A percentile compares a stretch with the other conserved stretches of the same genome.
These are phyloP conservation scores for Oikopleura albicans DNA, from an alignment of 23 tunicate genomes.

Conservation along the genomic window DNA sequence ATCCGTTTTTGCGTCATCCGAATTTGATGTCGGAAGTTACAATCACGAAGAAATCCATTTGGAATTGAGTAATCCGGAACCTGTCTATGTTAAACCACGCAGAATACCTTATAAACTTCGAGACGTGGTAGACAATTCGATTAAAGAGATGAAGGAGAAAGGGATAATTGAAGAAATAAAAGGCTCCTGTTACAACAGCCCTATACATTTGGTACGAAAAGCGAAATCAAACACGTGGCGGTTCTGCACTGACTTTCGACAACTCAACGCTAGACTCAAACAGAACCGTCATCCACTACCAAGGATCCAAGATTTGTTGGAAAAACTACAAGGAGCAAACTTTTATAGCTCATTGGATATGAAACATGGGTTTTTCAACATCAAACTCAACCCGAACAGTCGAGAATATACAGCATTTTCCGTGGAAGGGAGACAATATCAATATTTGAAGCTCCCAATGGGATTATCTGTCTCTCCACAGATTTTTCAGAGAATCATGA, in stretches of 20 bases:
- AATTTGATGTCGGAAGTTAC: no score
- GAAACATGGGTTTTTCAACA: background rate
- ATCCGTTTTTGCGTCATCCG: no score
- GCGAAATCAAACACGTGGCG: background rate
- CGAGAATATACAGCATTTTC: background rate
- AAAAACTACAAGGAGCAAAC: background rate
- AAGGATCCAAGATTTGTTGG: background rate
- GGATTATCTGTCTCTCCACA: background rate
- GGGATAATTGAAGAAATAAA: background rate
- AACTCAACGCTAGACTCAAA: background rate
- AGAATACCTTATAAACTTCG: no score
- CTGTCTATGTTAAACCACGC: no score
- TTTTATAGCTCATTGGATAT: background rate
- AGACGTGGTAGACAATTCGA: no score
- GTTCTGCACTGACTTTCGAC: background rate
- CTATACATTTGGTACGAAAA: background rate
- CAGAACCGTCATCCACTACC: background rate
- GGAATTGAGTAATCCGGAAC: no score
- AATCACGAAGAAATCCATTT: no score
- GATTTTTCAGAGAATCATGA: background rate
- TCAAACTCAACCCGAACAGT: background rate
- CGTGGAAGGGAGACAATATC: background rate
- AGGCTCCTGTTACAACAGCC: background rate
- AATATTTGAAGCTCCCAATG: background rate
- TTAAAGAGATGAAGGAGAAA: background rate